Evolutionary conservation across 2,113 vertebrate genomes (phyloP).

Genomic region (Chrysemys picta): DNA sequence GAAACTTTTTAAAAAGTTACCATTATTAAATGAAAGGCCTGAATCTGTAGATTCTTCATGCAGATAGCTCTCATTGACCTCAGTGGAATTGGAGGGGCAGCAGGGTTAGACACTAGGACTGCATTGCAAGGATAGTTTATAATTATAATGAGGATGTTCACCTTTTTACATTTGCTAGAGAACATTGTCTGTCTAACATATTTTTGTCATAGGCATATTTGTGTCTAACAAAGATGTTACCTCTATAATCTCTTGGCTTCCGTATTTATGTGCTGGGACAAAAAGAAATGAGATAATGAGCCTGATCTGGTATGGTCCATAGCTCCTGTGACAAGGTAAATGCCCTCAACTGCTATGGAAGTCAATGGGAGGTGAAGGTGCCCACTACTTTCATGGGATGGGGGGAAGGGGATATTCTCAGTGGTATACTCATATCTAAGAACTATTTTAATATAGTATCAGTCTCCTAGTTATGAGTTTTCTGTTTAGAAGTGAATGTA

Average conservation of each 20-base stretch:
- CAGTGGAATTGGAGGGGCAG: background rate
- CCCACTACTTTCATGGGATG: background rate
- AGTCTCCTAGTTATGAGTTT: background rate
- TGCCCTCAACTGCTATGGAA: background rate
- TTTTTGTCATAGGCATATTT: background rate
- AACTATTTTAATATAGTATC: background rate
- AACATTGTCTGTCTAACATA: background rate
- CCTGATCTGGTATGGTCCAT: fast-evolving
- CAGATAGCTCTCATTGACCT: background rate
- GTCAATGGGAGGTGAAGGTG: background rate
- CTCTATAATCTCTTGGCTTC: background rate
- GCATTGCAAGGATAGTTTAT: background rate
- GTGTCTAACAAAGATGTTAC: background rate
- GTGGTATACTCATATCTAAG: background rate
- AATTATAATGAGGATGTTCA: background rate
- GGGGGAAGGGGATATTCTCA: background rate
- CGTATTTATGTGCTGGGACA: background rate
- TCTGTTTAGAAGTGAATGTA: background rate
- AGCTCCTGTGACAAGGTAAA: background rate
- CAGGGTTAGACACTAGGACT: background rate
- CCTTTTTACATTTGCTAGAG: background rate
- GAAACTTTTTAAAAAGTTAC: background rate
- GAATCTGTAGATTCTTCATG: background rate
- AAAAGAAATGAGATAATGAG: background rate
- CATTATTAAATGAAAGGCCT: background rate